Base-by-base conservation (phyloP, 2,888 invertebrate genomes). In the Folsomia candida region DNA sequence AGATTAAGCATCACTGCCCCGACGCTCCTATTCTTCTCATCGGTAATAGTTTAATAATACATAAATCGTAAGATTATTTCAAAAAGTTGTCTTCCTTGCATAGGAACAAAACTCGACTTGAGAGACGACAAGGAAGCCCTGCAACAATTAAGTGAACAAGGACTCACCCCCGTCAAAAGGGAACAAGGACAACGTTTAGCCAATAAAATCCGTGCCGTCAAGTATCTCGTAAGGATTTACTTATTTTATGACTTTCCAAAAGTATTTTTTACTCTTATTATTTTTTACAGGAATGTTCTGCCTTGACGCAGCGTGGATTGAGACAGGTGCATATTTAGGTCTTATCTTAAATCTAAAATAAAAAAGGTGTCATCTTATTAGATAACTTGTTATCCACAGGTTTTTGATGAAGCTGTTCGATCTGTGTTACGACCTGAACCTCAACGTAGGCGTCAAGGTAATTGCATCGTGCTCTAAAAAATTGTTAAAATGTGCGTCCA, bases 1-100 rank as follows among this genome's bases (percentile, higher is more conserved):
- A 99, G 89, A 97, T 99, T 81, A 96, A 97, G 86, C 98, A 99
- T 85, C 98, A 99, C 84, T 99, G 98, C 87, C 97, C 98, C 75
- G 97, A 98, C 87, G 97, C 97, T 78, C 98, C 98, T 74, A 95
- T 99, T 85, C 93, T 99, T 84, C 89, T 99, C 85, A 97, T 98
- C 84, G 97, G 97, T 93, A 84, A 86, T 90, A 83, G 11, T 22
- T 57, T 37, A 27, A 57, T 20, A 18, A 69, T 57, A 20, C 65
- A 37, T n/a, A n/a, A n/a, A n/a, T n/a, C n/a, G n/a, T 71, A 26
- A 25, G 51, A 25, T 4, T 20, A 22, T 60, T 60, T 60, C 20
- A 58, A 58, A n/a, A 58, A n/a, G n/a, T n/a, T n/a, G n/a, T n/a
- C n/a, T n/a, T n/a, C 24, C 67, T 11, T 51, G 78, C 84, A 1